Base-by-base conservation (phyloP, 2,888 invertebrate genomes). In the Calameuta pallipes region DNA sequence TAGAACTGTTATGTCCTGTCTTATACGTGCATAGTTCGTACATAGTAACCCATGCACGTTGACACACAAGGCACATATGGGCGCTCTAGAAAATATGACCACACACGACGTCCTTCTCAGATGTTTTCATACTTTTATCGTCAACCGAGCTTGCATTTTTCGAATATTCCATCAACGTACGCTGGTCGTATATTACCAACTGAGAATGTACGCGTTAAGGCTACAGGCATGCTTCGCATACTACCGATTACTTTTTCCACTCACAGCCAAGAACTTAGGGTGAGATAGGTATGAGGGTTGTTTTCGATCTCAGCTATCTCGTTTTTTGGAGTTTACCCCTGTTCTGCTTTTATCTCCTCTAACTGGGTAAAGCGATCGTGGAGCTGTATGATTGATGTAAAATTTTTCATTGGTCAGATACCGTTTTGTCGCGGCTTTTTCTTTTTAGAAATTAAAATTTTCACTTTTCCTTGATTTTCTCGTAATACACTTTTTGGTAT, bases 91-190 rank as follows among this genome's bases (percentile, higher is more conserved):
- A 37, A 75, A 34, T 75, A 78, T 74, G 81, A 73, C 81, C 81
- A 68, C 82, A 83, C 83, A 76, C 81, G 80, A 35, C 80, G 79
- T 80, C 78, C 30, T 41, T 35, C 33, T 35, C 34, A 76, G 71
- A 73, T 69, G 77, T 85, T 83, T 86, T 81, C 82, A 83, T 84
- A 84, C 79, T 85, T 87, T 88, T 88, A 89, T 86, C 85, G 83
- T 82, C 82, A 73, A 81, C 76, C 78, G 82, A 78, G 81, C 87
- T 82, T 81, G 86, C 86, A 90, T 90, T 90, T 90, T 88, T 89
- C 88, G 86, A 88, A 89, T 89, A 90, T 90, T 90, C 89, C 89
- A 87, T 89, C 89, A 88, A 86, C 88, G 89, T 89, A 89, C 86
- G 85, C 83, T 85, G 84, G 86, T 87, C 89, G 88, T 90, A 88